A percentile compares a stretch with the other conserved stretches of the same genome.
phyloP scores from a whole-genome alignment of 2,113 vertebrate species.

The Lanius collurio region DNA sequence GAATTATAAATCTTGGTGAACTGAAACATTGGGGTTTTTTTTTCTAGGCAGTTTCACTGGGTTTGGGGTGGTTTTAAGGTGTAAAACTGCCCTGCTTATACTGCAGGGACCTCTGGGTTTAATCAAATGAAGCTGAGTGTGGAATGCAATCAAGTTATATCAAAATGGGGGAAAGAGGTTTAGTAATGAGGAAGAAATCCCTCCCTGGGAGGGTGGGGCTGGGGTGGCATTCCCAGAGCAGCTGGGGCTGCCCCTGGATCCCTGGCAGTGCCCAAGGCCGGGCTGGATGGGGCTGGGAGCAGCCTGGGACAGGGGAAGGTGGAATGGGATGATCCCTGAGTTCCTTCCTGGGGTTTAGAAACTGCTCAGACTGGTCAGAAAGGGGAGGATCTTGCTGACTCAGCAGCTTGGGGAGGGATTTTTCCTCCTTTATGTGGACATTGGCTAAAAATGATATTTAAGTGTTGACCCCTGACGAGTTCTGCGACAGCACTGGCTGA shows the following conservation, averaged over 20 bases:
- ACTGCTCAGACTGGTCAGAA: background rate
- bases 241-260: background rate
- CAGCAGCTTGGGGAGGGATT: background rate
- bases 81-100: fast-evolving
- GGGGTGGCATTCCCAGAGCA: background rate
- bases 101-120: background rate
- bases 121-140: background rate
- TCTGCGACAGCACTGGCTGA: fast-evolving
- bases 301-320: background rate
- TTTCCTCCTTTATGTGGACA: fast-evolving
- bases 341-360: background rate
- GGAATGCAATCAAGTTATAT: fast-evolving
- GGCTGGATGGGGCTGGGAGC: background rate
- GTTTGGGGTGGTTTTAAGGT: background rate
- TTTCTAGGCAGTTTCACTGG: background rate
- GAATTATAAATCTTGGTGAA: background rate
- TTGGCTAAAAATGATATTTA: background rate
- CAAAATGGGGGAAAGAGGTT: too few species aligned
- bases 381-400: background rate
- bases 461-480: fast-evolving
- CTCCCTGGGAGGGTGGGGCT: background rate
- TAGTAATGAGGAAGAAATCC: background rate
- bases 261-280: background rate
- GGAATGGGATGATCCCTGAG: background rate
- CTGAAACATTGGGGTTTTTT: background rate